Base-by-base conservation (phyloP, 2,888 invertebrate genomes). In the Tupiocoris notatus region DNA sequence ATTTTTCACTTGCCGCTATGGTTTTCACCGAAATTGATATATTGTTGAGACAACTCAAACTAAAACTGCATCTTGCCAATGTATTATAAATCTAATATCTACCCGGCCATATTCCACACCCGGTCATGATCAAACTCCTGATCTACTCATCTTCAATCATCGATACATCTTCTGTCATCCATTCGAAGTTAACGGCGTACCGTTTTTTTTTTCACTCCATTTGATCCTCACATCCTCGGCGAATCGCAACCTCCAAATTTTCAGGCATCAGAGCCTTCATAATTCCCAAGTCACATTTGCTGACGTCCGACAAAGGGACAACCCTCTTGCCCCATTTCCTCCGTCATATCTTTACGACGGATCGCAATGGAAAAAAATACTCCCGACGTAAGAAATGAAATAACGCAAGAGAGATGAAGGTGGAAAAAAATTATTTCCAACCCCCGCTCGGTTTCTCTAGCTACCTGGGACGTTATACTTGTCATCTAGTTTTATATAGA, bases 401-500 rank as follows among this genome's bases (percentile, higher is more conserved):
- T 24, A n/a, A 3, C 17, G 12, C 1, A 2, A 18, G n/a, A n/a
- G n/a, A n/a, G n/a, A n/a, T n/a, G n/a, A n/a, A n/a, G n/a, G n/a
- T n/a, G n/a, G 25, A 12, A 64, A 64, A 64, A 64, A 64, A 25
- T 24, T 25, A 39, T 65, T 39, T 65, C 39, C 65, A 24, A 39
- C 20, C 39, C 39, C 39, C 39, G 6, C 12, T 7, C 39, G 39
- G 39, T 12, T n/a, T n/a, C 65, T 25, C 18, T 18, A 18, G 65
- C 25, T 67, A 67, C 67, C 67, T 67, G 67, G 22, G 65, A 23
- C 21, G 67, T 57, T 57, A 67, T 67, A 67, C 67, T 39, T 67
- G 67, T 67, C 67, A 67, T 67, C 67, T 56, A 67, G 67, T 67
- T 67, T 67, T 67, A 67, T 67, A 67, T 57, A 39, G 65, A 39